Evolutionary conservation across 2,797 vertebrate genomes (phyloP), one percentile per base, ranked within the genome.

Genomic region (Lagocephalus sceleratus): DNA sequence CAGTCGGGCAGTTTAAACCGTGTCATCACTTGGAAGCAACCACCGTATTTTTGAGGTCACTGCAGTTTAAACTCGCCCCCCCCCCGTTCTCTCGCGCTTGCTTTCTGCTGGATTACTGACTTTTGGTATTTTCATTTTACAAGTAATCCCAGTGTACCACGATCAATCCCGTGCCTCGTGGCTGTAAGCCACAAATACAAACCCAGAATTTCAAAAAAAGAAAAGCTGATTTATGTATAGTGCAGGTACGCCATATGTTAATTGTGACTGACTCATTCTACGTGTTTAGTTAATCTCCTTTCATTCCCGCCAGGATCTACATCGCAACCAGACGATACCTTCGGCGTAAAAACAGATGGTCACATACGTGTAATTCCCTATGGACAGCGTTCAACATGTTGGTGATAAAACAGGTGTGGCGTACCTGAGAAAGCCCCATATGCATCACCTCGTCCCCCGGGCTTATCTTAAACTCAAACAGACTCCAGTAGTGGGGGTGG

Each of bases 131-230:
- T 85, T 81, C 73, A 80, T 84, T n/a, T 82, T 48, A 60, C 73
- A 86, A 77, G 72, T 88, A 88, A 89, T 88, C 84, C 79, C 50
- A 9, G 20, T 62, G 70, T 75, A 69, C 71, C 73, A 65, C 60
- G 59, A 69, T 73, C 68, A 66, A 74, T 81, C 75, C 57, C 51
- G 17, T 57, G 56, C 67, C 70, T 80, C 64, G 59, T 72, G 75
- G 75, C 67, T 50, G 44, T 44, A 19, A 59, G 41, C 51, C 51
- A 12, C 63, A 51, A 57, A 47, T 46, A 57, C 17, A 3, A 19
- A 43, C 12, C 17, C 42, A 23, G 29, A 32, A 32, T 32, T 29
- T 29, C 7, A 32, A 32, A 48, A 51, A 66, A 54, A 51, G 12
- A 48, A 51, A 66, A 54, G 49, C 20, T 38, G 63, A 59, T 43